Conservation (phyloP, 2,888 invertebrate species). For the Lypha dubia region DNA sequence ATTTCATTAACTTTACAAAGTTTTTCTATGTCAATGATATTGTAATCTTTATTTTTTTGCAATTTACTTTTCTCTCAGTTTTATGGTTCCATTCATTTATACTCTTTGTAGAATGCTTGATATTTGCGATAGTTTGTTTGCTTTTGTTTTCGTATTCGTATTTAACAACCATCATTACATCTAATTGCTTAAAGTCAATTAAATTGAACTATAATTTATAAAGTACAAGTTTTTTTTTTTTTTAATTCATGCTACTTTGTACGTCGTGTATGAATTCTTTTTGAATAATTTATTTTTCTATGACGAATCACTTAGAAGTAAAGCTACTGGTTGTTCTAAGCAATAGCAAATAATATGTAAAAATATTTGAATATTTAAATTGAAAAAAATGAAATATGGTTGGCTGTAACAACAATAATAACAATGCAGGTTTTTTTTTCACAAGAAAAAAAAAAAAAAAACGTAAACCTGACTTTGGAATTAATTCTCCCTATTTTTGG, state of each 20-base stretch:
- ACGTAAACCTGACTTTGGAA: background rate
- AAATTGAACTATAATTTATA: conserved; percentile 72
- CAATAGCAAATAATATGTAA: background rate
- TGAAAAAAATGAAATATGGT: no score
- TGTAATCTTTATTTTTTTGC: background rate
- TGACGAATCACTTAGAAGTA: conserved; percentile 39
- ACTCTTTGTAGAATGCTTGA: background rate
- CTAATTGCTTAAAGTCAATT: conserved; percentile 70
- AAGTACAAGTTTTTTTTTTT: conserved; percentile 32
- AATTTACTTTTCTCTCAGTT: background rate
- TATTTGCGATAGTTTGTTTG: background rate
- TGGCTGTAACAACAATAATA: background rate
- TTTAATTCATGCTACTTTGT: background rate
- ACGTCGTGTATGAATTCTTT: background rate
- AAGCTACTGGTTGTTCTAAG: conserved; percentile 16
- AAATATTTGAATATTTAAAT: background rate
- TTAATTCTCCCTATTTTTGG: background rate
- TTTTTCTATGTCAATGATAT: background rate
- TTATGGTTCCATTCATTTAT: background rate
- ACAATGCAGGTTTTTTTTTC: background rate
- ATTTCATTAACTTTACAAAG: conserved; percentile 19
- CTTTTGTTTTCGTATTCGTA: background rate
- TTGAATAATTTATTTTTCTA: conserved; percentile 30
- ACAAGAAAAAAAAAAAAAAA: background rate
- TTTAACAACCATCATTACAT: conserved; percentile 43